phyloP scores from a whole-genome alignment of 2,888 invertebrate species.

The Platynereis dumerilii region DNA sequence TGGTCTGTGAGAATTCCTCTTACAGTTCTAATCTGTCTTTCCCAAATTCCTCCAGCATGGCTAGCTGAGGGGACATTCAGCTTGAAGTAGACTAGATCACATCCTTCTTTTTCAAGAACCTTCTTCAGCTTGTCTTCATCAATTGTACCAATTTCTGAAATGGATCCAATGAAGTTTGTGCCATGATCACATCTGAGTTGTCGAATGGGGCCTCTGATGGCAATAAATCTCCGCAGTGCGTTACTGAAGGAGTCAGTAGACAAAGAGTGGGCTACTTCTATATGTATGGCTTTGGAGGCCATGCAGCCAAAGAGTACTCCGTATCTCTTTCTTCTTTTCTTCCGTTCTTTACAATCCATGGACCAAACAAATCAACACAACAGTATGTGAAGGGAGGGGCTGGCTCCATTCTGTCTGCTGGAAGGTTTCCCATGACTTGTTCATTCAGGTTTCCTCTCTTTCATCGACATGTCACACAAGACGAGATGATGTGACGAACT shows the following conservation, averaged over 20 bases:
- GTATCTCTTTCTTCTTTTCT: conserved; percentile 43
- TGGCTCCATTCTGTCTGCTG: conserved; percentile 44
- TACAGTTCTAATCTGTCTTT: too few species aligned
- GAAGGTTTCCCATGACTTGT: conserved; percentile 55
- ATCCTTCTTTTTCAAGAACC: too few species aligned
- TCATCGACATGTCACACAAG: conserved; percentile 49
- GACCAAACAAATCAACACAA: conserved; percentile 58
- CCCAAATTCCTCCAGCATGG: too few species aligned
- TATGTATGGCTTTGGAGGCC: conserved; percentile 47
- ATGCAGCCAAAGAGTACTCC: conserved; percentile 53
- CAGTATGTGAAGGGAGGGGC: conserved; percentile 43
- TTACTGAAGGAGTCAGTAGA: conserved; percentile 40
- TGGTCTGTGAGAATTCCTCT: too few species aligned
- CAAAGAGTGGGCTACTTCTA: conserved; percentile 40
- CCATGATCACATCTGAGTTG: conserved; percentile 27
- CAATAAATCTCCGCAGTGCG: conserved; percentile 33
- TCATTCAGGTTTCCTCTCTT: conserved; percentile 34
- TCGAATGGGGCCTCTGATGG: conserved; percentile 33
- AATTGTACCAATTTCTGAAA: background rate
- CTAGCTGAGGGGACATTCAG: too few species aligned
- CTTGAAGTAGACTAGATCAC: background rate
- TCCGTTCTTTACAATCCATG: conserved; percentile 43
- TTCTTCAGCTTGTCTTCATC: too few species aligned
- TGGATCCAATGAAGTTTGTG: conserved; percentile 36
- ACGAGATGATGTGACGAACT: conserved; percentile 12